A percentile compares a stretch with the other conserved stretches of the same genome.
These are phyloP conservation scores for Pseudopodoces humilis DNA, from an alignment of 2,113 vertebrate genomes.

Conservation along the genomic window DNA sequence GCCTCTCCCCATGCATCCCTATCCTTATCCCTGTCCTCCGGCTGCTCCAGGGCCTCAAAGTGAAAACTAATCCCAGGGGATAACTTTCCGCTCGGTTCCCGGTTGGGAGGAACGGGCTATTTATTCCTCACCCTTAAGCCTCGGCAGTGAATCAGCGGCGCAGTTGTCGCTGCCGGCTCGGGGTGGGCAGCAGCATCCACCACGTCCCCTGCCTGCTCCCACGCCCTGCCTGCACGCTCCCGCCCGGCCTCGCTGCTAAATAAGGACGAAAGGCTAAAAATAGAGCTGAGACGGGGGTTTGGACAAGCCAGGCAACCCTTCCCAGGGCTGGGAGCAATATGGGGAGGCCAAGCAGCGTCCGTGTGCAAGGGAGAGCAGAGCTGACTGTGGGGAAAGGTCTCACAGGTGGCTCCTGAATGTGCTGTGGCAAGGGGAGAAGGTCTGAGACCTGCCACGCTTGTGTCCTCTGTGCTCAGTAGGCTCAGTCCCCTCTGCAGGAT, in stretches of 20 bases:
- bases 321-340: background rate
- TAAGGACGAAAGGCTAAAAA: constrained; percentile 68
- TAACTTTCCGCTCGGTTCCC: background rate
- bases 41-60: background rate
- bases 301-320: background rate
- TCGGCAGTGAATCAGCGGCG: background rate
- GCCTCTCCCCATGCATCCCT: background rate
- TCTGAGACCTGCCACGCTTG: background rate
- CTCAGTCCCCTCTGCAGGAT: background rate
- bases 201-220: background rate
- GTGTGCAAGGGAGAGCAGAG: fast-evolving
- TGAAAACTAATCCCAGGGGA: constrained; percentile 7
- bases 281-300: constrained; percentile 25
- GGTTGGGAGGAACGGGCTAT: constrained; percentile 27
- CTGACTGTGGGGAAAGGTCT: background rate
- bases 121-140: constrained; percentile 51
- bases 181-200: background rate
- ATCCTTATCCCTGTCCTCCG: background rate
- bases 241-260: constrained; percentile 38
- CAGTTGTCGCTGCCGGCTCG: constrained; percentile 31
- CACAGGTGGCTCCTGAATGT: fast-evolving
- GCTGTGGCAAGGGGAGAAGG: no score
- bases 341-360: background rate
- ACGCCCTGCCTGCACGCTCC: background rate
- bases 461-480: background rate